Percentiles rank a stretch among this genome's conserved stretches.
phyloP scores from a whole-genome alignment of 2,113 vertebrate species.

The Prunella fulvescens region DNA sequence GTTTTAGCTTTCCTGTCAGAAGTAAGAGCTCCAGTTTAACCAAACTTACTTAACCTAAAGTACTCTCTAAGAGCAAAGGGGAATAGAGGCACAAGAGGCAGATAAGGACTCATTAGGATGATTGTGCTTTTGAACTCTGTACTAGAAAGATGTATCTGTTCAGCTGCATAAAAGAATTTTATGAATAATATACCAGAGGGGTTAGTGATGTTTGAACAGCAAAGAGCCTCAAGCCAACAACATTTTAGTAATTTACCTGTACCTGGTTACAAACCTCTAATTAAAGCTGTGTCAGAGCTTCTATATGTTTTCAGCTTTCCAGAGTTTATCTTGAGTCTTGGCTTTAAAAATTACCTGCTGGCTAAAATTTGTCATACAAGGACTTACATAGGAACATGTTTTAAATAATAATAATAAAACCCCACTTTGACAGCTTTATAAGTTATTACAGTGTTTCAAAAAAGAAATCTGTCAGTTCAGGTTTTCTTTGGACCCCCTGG shows the following conservation, averaged over 20 bases:
- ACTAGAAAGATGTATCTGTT: not conserved
- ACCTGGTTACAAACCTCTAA: not conserved
- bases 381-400: not conserved
- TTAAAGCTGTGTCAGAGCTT: not conserved
- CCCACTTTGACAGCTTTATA: conserved; percentile 25
- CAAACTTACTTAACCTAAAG: not conserved
- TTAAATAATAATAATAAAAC: conserved; percentile 26
- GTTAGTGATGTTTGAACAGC: not conserved
- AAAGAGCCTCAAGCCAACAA: not conserved
- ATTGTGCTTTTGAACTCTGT: not conserved
- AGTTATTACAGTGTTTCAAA: conserved; percentile 8
- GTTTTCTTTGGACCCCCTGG: conserved; percentile 31
- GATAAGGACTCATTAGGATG: not conserved
- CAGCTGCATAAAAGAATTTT: not conserved
- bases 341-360: conserved; percentile 31
- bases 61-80: not conserved
- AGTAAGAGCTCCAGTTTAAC: not conserved
- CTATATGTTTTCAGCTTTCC: not conserved
- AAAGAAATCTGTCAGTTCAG: conserved; percentile 33
- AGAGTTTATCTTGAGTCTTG: not conserved
- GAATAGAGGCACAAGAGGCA: not conserved
- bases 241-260: not conserved
- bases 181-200: not conserved
- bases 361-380: conserved; percentile 31
- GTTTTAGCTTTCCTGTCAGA: not conserved